Evolutionary conservation across 2,797 vertebrate genomes (phyloP).

Genomic region (Molossus alvarezi): DNA sequence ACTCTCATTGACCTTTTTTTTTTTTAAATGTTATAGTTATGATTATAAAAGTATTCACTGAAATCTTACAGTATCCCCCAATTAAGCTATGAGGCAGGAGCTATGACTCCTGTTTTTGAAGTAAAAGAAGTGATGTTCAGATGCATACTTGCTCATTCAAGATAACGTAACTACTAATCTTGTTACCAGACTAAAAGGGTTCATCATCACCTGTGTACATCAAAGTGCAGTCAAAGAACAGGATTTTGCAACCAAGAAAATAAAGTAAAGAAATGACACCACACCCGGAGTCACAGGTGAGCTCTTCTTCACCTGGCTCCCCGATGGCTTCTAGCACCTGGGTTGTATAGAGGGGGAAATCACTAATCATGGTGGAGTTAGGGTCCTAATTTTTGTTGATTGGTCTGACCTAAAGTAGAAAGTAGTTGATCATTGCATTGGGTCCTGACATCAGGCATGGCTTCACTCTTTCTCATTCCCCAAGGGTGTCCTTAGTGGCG

Average conservation of each 20-base stretch:
- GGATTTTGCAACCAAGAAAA: neutral
- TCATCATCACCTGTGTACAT: neutral
- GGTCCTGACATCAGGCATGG: neutral
- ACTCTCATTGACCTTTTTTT: neutral
- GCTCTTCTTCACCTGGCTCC: neutral
- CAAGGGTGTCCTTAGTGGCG: neutral
- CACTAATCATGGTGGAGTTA: neutral
- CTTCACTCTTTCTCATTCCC: neutral
- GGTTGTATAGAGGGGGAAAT: neutral
- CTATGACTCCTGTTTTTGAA: neutral
- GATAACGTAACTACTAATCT: neutral
- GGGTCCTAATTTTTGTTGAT: neutral
- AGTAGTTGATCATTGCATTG: neutral
- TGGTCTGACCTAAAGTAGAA: neutral
- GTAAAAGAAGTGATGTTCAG: neutral
- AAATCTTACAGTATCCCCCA: neutral
- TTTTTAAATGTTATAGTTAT: neutral
- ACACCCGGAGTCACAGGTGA: neutral
- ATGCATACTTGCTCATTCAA: neutral
- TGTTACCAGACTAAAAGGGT: neutral
- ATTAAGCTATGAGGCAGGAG: neutral
- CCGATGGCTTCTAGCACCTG: neutral
- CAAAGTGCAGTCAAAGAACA: neutral
- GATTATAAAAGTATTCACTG: neutral
- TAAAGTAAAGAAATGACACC: neutral